Base-by-base conservation (phyloP, 2,797 vertebrate genomes). In the Lagodon rhomboides region DNA sequence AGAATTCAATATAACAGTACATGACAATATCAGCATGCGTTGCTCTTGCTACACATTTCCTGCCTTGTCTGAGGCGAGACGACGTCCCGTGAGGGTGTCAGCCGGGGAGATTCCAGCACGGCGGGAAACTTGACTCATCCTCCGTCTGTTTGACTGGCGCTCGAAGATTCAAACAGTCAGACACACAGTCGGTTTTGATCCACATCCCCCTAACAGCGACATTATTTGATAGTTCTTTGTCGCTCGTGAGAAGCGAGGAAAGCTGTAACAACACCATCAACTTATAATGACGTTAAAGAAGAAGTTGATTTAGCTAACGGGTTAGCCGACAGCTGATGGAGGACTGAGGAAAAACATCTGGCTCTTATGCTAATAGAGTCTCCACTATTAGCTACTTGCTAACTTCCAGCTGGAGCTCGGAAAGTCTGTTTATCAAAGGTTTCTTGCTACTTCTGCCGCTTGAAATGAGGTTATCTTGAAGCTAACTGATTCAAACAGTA, bases 131-230 rank as follows among this genome's bases (percentile, higher is more conserved):
- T 9, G n/a, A 68, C 73, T 86, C 66, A 75, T 84, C 53, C 53
- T 73, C 43, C 53, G 49, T 65, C 67, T 79, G 56, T 84, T 83
- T 78, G 76, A 84, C 64, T 68, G 73, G 11, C 44, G 59, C 65
- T 41, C 60, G 80, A 25, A 66, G 47, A 80, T 20, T 59, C 44
- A 68, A 75, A 83, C 47, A 68, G 47, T 76, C 38, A 78, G 20
- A 68, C 51, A 22, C 47, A 27, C 1, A 44, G 53, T 62, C 1
- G 0, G 43, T 34, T 80, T 82, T 77, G 17, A 80, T 73, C 43
- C 27, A 46, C 43, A 25, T 22, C 53, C 3, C 12, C 25, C 54
- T 59, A 30, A 18, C 3, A 66, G 23, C 44, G 20, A 6, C 12
- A 25, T 60, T 13, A 38, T 15, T 15, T 17, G 2, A 38, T 11